phyloP scores from a whole-genome alignment of 2,888 invertebrate species.

The Nomada ferruginata region DNA sequence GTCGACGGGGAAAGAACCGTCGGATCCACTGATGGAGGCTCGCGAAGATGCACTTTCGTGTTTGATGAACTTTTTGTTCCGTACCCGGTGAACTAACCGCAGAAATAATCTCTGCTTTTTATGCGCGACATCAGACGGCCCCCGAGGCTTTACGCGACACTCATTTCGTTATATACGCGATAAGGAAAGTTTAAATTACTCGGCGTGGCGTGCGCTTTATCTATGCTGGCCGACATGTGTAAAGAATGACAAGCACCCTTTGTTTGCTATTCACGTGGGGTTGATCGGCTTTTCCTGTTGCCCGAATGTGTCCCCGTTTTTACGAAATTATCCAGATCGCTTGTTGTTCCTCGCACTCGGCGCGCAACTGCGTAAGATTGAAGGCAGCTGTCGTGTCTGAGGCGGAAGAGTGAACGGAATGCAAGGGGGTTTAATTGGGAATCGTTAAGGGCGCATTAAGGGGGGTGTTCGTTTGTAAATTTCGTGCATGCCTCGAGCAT shows the following conservation, averaged over 20 bases:
- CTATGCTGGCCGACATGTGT: no score
- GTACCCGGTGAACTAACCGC: slow-evolving; percentile 11
- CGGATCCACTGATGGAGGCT: slow-evolving; percentile 18
- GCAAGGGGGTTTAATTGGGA: neutral
- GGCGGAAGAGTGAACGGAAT: no score
- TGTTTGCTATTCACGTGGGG: neutral
- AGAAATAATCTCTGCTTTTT: slow-evolving; percentile 58
- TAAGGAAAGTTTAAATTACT: slow-evolving; percentile 46
- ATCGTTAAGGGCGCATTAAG: neutral
- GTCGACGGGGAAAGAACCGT: slow-evolving; percentile 15
- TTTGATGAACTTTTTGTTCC: slow-evolving; percentile 57
- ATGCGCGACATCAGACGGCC: slow-evolving; percentile 36
- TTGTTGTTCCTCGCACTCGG: no score
- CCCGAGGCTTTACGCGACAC: slow-evolving; percentile 31
- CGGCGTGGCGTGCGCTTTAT: neutral
- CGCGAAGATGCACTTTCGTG: slow-evolving; percentile 31
- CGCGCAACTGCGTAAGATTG: no score
- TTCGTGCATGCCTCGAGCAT: neutral
- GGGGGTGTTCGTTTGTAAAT: neutral
- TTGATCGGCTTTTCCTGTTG: no score
- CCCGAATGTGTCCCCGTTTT: no score
- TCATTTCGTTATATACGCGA: slow-evolving; percentile 48
- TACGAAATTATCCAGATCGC: no score
- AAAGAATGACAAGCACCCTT: neutral
- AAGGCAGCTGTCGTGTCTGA: no score